These are phyloP conservation scores for Sakesphorus luctuosus DNA, from an alignment of 2,113 vertebrate species.

Conservation along the genomic window DNA sequence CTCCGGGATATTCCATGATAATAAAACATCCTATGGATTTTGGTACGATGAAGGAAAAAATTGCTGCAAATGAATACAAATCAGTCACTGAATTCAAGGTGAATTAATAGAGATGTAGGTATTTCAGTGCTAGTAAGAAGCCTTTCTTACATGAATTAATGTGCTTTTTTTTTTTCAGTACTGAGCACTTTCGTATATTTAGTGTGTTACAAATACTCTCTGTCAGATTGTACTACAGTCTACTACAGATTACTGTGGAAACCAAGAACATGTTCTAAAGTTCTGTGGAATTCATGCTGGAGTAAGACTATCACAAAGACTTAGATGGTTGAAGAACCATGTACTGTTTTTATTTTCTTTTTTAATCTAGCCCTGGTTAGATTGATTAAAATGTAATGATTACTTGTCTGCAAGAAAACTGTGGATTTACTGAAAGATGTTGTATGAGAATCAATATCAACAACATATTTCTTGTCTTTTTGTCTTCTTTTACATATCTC, in stretches of 20 bases:
- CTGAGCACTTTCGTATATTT: not conserved
- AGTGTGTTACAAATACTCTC: not conserved
- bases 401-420: not conserved
- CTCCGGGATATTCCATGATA: slow-evolving; percentile 96
- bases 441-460: not conserved
- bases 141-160: not conserved
- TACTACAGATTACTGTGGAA: not conserved
- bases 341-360: not conserved
- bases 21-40: slow-evolving; percentile 99
- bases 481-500: not conserved
- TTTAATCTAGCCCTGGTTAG: not conserved
- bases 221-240: not conserved
- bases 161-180: not conserved
- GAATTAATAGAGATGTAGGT: not conserved
- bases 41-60: slow-evolving; percentile 97
- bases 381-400: not conserved
- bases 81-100: slow-evolving; percentile 99
- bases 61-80: slow-evolving; percentile 92
- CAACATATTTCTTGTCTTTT: not conserved
- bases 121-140: not conserved
- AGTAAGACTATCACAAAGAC: not conserved
- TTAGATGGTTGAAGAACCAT: not conserved
- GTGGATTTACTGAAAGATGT: not conserved
- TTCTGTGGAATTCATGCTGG: not conserved
- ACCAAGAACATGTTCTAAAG: not conserved